Evolutionary conservation across 2,113 vertebrate genomes (phyloP).

Genomic region (Hyaena hyaena): DNA sequence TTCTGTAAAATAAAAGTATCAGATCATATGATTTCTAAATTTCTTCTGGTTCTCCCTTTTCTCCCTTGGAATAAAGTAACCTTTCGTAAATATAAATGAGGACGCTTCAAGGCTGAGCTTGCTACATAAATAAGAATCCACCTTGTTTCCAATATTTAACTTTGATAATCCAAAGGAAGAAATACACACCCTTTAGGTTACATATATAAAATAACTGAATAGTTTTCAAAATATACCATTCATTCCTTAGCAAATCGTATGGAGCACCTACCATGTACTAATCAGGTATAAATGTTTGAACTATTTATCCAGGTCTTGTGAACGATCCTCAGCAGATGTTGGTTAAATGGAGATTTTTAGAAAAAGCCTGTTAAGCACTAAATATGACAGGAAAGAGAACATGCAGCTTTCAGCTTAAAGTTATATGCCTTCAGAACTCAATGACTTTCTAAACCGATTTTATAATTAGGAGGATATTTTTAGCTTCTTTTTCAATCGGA

Average conservation of each 20-base stretch:
- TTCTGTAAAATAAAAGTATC: not conserved
- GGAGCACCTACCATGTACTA: not conserved
- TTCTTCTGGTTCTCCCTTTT: not conserved
- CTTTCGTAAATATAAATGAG: not conserved
- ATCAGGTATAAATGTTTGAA: not conserved
- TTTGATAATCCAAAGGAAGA: not conserved
- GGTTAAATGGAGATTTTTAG: constrained; percentile 32
- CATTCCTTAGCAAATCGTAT: not conserved
- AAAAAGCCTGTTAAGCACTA: constrained; percentile 41
- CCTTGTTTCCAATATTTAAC: not conserved
- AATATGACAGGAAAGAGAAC: constrained; percentile 41
- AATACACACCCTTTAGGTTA: constrained; percentile 15
- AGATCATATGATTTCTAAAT: not conserved
- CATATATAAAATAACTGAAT: not conserved
- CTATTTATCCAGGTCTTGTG: not conserved
- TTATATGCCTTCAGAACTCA: constrained; percentile 67
- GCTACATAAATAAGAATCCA: not conserved
- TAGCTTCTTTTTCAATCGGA: constrained; percentile 73
- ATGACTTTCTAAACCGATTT: constrained; percentile 66
- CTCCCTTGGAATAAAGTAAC: not conserved
- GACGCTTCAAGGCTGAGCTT: not conserved
- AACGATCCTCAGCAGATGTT: constrained; percentile 51
- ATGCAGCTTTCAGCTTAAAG: constrained; percentile 24
- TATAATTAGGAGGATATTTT: constrained; percentile 76
- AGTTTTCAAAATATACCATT: not conserved